phyloP scores from a whole-genome alignment of 2,888 invertebrate species.

The Linnaemya vulpina region DNA sequence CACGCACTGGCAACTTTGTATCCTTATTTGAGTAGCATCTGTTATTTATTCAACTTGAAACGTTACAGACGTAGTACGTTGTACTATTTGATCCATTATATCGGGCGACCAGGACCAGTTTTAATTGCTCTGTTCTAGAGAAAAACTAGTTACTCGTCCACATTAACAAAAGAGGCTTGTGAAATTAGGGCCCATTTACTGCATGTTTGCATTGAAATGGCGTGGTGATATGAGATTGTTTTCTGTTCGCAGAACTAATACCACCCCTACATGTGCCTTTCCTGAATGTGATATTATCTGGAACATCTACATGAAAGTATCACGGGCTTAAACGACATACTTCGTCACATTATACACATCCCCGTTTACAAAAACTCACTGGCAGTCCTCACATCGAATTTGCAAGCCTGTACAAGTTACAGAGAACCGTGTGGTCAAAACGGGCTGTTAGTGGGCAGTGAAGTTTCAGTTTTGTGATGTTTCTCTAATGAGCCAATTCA shows the following conservation, averaged over 20 bases:
- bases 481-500: slow-evolving; percentile 59
- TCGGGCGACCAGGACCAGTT: no score
- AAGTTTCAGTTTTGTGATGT: slow-evolving; percentile 34
- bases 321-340: slow-evolving; percentile 5
- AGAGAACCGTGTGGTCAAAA: slow-evolving; percentile 6
- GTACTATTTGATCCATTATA: no score
- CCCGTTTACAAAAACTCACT: not conserved
- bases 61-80: no score
- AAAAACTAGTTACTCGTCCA: no score
- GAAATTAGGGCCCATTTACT: not conserved
- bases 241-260: not conserved
- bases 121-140: no score
- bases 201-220: not conserved
- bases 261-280: not conserved
- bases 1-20: no score
- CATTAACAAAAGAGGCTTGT: not conserved
- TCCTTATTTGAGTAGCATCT: no score
- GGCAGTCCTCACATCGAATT: not conserved
- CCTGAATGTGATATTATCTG: slow-evolving; percentile 14
- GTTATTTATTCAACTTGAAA: no score
- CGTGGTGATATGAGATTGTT: not conserved
- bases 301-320: slow-evolving; percentile 12
- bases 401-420: not conserved
- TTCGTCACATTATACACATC: not conserved
- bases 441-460: slow-evolving; percentile 8